Conservation (phyloP, 2,113 vertebrate species). For the Sinocyclocheilus anophthalmus region DNA sequence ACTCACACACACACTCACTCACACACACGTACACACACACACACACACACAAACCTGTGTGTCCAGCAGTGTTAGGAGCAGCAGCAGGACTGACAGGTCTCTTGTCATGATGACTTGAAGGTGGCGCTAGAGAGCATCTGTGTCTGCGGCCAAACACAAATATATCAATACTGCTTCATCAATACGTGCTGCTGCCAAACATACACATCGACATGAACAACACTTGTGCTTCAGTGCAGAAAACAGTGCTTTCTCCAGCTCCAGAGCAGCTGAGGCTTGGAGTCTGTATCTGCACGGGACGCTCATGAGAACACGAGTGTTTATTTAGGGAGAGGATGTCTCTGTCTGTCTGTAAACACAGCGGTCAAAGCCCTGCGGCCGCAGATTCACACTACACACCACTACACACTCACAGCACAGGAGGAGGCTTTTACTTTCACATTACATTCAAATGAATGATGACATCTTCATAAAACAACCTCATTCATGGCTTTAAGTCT, state of each 20-base stretch:
- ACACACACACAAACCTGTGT: constrained; percentile 8
- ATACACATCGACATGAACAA: too few relatives aligned
- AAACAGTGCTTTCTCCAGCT: too few relatives aligned
- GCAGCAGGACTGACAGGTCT: constrained; percentile 55
- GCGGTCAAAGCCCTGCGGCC: constrained; percentile 11
- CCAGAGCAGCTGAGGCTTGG: too few relatives aligned
- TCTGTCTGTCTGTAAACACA: constrained; percentile 11
- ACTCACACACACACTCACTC: too few relatives aligned
- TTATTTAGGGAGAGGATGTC: constrained; percentile 20
- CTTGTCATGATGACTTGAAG: constrained; percentile 66
- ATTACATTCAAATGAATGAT: too few relatives aligned
- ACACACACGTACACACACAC: too few relatives aligned
- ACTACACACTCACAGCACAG: too few relatives aligned
- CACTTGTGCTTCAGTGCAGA: too few relatives aligned
- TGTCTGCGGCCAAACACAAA: constrained; percentile 28
- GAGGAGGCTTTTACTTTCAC: too few relatives aligned
- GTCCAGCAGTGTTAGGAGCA: constrained; percentile 59
- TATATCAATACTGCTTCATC: not conserved
- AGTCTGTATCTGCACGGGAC: not conserved
- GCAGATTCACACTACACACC: not conserved
- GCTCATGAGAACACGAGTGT: constrained; percentile 15
- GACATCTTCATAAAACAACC: too few relatives aligned
- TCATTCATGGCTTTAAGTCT: too few relatives aligned
- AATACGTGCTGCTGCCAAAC: too few relatives aligned
- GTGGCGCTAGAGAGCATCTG: constrained; percentile 48